Conservation (phyloP, 2,888 invertebrate species). For the Caradrina clavipalpis region DNA sequence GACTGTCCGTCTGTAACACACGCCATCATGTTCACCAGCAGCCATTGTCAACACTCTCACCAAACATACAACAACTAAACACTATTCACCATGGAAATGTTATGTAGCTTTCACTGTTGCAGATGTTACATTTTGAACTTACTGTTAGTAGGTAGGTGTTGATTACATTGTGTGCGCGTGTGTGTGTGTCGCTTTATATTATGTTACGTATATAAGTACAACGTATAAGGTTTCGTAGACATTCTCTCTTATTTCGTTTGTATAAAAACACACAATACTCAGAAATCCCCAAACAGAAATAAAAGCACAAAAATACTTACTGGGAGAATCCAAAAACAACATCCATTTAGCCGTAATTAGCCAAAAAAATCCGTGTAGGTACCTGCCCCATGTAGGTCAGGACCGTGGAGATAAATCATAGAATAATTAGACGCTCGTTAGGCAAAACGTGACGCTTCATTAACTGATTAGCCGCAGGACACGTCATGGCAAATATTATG, state of each 20-base stretch:
- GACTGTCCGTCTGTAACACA: constrained; percentile 42
- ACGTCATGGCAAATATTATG: constrained; percentile 65
- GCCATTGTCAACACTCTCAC: constrained; percentile 23
- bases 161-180: not conserved
- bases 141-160: constrained; percentile 21
- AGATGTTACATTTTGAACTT: not conserved
- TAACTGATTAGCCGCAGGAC: constrained; percentile 74
- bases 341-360: constrained; percentile 45
- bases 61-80: not conserved
- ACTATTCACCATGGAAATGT: not conserved
- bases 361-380: constrained; percentile 29
- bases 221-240: not conserved
- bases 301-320: constrained; percentile 16
- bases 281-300: not conserved
- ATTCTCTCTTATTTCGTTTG: not conserved
- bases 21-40: constrained; percentile 28
- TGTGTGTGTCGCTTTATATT: constrained; percentile 30
- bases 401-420: constrained; percentile 68
- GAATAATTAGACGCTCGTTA: constrained; percentile 79
- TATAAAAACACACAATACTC: not conserved
- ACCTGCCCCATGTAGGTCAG: constrained; percentile 33
- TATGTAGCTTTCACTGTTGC: not conserved
- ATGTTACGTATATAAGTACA: constrained; percentile 4
- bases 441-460: constrained; percentile 76
- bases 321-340: constrained; percentile 20